phyloP scores from a whole-genome alignment of 1,140 invertebrate species.

The Cephus cinctus region DNA sequence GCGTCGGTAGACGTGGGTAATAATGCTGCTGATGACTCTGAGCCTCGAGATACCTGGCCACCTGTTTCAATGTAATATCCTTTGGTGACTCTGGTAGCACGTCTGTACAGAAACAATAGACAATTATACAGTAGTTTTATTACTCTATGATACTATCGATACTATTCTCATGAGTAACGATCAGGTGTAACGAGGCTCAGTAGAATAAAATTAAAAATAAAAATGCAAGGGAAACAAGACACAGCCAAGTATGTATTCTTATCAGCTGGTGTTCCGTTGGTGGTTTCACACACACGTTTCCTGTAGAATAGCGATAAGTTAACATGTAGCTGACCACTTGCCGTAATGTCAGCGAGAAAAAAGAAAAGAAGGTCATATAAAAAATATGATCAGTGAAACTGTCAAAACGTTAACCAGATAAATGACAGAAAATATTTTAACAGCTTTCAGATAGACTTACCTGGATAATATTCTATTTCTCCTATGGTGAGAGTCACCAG shows the following conservation, averaged over 20 bases:
- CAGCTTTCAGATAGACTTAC: constrained; percentile 32
- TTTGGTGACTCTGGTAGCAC: constrained; percentile 30
- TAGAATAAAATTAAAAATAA: background rate
- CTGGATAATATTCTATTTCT: constrained; percentile 42
- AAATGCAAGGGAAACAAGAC: constrained; percentile 6
- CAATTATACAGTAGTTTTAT: background rate
- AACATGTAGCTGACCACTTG: background rate
- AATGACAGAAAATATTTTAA: too few species aligned
- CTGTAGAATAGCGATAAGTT: background rate
- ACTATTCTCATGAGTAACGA: constrained; percentile 4
- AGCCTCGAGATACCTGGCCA: constrained; percentile 33
- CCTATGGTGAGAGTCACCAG: constrained; percentile 38
- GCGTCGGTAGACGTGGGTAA: constrained; percentile 12
- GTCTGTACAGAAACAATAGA: constrained; percentile 26
- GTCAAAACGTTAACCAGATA: background rate
- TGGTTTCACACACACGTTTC: too few species aligned
- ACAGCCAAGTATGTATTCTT: background rate
- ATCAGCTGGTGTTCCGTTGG: too few species aligned
- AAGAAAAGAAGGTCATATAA: background rate
- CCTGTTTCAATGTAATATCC: constrained; percentile 29
- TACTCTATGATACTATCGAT: constrained; percentile 2
- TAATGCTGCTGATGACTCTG: constrained; percentile 19
- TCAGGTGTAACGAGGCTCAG: background rate
- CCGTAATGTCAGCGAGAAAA: background rate
- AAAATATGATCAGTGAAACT: background rate